Evolutionary conservation across 2,113 vertebrate species (phyloP), one percentile per base, ranked within the genome.

Genomic region (Dunckerocampus dactyliophorus): DNA sequence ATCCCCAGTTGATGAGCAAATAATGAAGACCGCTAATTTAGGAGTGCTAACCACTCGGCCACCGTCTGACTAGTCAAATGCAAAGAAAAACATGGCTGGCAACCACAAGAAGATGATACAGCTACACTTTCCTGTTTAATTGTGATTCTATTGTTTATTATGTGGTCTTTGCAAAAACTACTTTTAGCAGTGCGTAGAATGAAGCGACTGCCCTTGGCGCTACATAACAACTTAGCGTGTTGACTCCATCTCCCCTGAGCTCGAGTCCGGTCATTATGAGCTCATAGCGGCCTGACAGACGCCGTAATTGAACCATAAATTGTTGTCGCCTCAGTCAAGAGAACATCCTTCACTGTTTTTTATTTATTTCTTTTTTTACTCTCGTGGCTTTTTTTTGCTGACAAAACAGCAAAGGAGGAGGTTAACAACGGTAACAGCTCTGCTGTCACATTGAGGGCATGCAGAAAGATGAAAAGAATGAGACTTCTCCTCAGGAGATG

Each of bases 221-320:
- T 28, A 19, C 61, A 61, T 67, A 63, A 69, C 47, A 63, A 69
- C 47, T 74, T 66, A 66, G 67, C 19, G 17, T 51, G 53, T 62
- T 69, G 74, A 74, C 68, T 82, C 63, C 57, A 68, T 70, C 67
- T 56, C 64, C 37, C 65, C 49, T 12, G 28, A 66, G 59, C 75
- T 65, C 45, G 13, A 42, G 62, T 70, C 65, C 57, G 67, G 53
- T 66, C 72, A 77, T 84, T 71, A 73, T 73, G 50, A 66, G 52
- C 79, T 73, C 79, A 53, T 42, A 48, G 20, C 6, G 24, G 59
- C 55, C 66, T 59, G 80, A 83, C 82, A 84, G 70, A 62, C 16
- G 22, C 34, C 74, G 63, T 83, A 85, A 86, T 83, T 83, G 79
- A 85, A 85, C 79, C 74, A 78, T 83, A 81, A 77, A 71, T 83